Evolutionary conservation across 2,113 vertebrate genomes (phyloP), one percentile per base, ranked within the genome.

Genomic region (Cottus gobio): DNA sequence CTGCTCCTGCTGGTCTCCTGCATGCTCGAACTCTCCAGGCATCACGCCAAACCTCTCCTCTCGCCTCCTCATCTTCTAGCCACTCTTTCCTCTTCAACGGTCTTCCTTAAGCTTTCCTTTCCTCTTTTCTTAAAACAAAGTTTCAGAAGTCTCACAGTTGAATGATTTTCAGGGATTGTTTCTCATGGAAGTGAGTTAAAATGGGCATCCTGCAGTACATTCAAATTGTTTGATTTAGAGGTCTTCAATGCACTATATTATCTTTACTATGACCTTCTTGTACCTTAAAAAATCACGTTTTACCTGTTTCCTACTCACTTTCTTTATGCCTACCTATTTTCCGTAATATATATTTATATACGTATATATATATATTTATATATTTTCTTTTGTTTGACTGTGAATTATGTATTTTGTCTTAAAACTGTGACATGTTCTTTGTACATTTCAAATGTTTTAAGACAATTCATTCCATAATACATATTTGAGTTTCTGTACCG

Each of bases 11-110:
- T 83, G 80, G 76, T 76, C 82, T 87, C 83, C 73, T 77, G 78
- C 71, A 73, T 91, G 82, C 80, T 87, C 66, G 4, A 75, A 71
- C 60, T 84, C 84, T 84, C 84, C 75, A 70, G 90, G 91, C 90
- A 18, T 64, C 30, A 3, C 0, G 85, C 88, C 92, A 92, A 67
- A 83, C 36, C 71, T 76, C 70, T 88, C 70, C 77, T 79, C 80
- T 75, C 31, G 57, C 82, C 78, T 78, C 81, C 84, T 90, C 80
- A 0, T 81, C 82, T 39, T 85, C 84, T 60, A 74, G 31, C 64
- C 73, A 22, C 77, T 79, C 72, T 63, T 39, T 61, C 44, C 20
- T 61, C 36, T 26, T 71, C 72, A 71, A 26, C 34, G 0, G 30
- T 54, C 68, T 24, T 71, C 26, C 57, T 67, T 66, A 7, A 34